Evolutionary conservation across 1,140 invertebrate species (phyloP), one percentile per base, ranked within the genome.

Genomic region (Drosophila aff.): DNA sequence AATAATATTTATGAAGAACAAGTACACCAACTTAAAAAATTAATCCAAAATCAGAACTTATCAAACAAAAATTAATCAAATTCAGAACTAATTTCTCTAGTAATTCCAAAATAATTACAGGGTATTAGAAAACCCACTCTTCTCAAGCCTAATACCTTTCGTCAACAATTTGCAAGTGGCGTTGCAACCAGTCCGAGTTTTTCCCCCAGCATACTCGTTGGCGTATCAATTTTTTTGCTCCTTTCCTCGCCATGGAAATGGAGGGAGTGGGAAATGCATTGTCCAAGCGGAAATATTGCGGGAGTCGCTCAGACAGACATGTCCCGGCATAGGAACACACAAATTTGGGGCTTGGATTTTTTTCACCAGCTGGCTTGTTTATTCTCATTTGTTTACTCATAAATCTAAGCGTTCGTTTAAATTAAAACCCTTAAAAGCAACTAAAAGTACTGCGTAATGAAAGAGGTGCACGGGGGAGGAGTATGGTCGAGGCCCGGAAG

Each of bases 361-460:
- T 57, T 83, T 55, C 10, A 36, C 43, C 64, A 65, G 23, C 59
- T 82, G 57, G 62, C 81, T 81, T 85, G 79, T 84, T 89, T 71
- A 84, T 89, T 85, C 90, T 90, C 81, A 85, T 90, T 89, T 89
- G 78, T 82, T 85, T 89, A 85, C 71, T 59, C 64, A 76, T 84
- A 89, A 84, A 81, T 89, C 76, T 78, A 78, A 78, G 74, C 79
- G 79, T 79, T 76, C 64, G 64, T 77, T 84, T 84, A 89, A 87
- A 87, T 87, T 81, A 87, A 77, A 83, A 68, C 73, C 81, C 85
- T 77, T 84, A 78, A 81, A 75, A 84, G 67, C 82, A 81, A 84
- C 85, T 89, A 89, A 78, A 64, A 69, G 68, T 81, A 84, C 63
- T 49, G 57, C 18, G 31, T 46, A 61, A 72, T 78, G 66, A 69